These are phyloP conservation scores for Seladonia tumulorum DNA, from an alignment of 2,888 invertebrate species.

Conservation along the genomic window DNA sequence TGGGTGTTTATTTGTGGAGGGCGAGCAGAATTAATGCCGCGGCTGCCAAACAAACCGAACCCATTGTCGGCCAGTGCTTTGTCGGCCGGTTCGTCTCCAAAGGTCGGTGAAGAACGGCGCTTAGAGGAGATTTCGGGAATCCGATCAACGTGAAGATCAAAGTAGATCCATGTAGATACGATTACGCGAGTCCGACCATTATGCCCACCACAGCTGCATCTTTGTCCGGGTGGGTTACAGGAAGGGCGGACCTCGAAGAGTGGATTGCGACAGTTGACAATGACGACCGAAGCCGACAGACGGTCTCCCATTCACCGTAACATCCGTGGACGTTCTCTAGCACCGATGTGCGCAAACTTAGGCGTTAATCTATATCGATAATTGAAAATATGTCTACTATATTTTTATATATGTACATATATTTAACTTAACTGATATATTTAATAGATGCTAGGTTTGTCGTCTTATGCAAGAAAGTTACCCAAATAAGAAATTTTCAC, in stretches of 20 bases:
- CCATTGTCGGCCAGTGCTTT: neutral
- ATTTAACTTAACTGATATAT: neutral
- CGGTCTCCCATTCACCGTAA: constrained; percentile 76
- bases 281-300: constrained; percentile 62
- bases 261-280: constrained; percentile 72
- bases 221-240: constrained; percentile 33
- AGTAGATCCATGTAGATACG: constrained; percentile 31
- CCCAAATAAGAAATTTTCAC: neutral
- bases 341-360: neutral
- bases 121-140: constrained; percentile 34
- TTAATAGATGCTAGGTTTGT: neutral
- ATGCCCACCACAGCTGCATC: constrained; percentile 39
- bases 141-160: constrained; percentile 46
- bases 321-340: constrained; percentile 61
- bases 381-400: neutral
- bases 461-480: neutral
- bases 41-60: neutral
- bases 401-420: too few species aligned
- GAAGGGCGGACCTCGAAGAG: constrained; percentile 64
- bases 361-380: neutral
- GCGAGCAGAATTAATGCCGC: neutral
- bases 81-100: neutral
- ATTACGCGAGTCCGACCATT: constrained; percentile 35
- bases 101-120: constrained; percentile 6
- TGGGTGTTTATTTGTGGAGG: neutral